Percentiles rank a stretch among this genome's conserved stretches.
Conservation (phyloP, 2,888 invertebrate species). For the Lepeophtheirus nordmannii region DNA sequence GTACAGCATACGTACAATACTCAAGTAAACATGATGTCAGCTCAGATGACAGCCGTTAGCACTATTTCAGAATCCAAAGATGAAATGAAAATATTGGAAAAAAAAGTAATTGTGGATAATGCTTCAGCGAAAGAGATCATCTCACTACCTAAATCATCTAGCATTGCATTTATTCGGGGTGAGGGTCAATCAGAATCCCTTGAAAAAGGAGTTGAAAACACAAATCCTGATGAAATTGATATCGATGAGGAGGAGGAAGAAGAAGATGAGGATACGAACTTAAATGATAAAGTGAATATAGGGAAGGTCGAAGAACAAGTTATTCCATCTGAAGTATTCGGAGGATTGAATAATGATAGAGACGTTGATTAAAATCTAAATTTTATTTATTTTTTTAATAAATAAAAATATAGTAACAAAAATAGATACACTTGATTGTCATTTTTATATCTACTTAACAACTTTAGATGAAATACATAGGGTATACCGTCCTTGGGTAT, state of each 20-base stretch:
- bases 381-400: too few relatives aligned
- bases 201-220: slow-evolving; percentile 48
- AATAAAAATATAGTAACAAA: too few relatives aligned
- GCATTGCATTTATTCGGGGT: slow-evolving; percentile 40
- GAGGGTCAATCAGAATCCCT: slow-evolving; percentile 56
- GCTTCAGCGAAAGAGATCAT: not conserved
- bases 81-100: slow-evolving; percentile 26
- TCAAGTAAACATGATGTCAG: slow-evolving; percentile 95
- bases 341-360: slow-evolving; percentile 45
- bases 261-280: slow-evolving; percentile 41
- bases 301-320: slow-evolving; percentile 55
- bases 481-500: too few relatives aligned
- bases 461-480: too few relatives aligned
- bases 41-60: slow-evolving; percentile 65
- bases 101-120: slow-evolving; percentile 16
- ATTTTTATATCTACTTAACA: too few relatives aligned
- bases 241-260: slow-evolving; percentile 57
- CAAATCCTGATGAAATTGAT: slow-evolving; percentile 74
- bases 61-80: slow-evolving; percentile 29
- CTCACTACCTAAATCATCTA: slow-evolving; percentile 11
- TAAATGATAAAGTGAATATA: slow-evolving; percentile 33
- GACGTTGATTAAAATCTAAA: not conserved
- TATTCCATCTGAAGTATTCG: slow-evolving; percentile 81
- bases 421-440: too few relatives aligned
- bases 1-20: slow-evolving; percentile 97